These are phyloP conservation scores for Pemphredon lugubris DNA, from an alignment of 2,888 invertebrate genomes.

Conservation along the genomic window DNA sequence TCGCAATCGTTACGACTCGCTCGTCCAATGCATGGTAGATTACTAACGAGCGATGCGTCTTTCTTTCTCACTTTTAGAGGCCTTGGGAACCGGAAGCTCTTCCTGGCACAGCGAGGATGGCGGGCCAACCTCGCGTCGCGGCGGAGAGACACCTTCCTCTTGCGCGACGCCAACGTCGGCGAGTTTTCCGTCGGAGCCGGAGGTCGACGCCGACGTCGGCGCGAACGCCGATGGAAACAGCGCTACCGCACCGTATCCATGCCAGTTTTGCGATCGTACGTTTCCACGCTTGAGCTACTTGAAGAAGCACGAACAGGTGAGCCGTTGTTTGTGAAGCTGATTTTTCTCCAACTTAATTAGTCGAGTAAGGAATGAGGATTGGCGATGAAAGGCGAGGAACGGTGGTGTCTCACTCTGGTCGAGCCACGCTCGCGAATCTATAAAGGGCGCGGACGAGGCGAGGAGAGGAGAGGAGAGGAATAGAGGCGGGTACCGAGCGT, in stretches of 20 bases:
- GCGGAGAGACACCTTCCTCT: slow-evolving; percentile 83
- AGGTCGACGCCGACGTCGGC: slow-evolving; percentile 72
- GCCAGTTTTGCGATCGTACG: slow-evolving; percentile 95
- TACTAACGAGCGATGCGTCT: background rate
- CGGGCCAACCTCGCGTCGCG: slow-evolving; percentile 81
- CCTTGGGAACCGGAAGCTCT: slow-evolving; percentile 86
- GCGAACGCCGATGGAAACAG: slow-evolving; percentile 70
- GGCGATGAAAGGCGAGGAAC: no score
- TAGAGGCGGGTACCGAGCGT: background rate
- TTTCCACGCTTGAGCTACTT: slow-evolving; percentile 93
- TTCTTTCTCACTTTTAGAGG: slow-evolving; percentile 82
- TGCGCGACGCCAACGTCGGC: slow-evolving; percentile 86
- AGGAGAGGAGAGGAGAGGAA: no score
- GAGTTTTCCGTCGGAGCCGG: slow-evolving; percentile 85
- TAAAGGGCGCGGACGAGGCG: no score
- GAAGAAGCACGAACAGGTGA: slow-evolving; percentile 95
- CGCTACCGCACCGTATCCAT: slow-evolving; percentile 89
- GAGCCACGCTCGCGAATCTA: no score
- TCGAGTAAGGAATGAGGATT: no score
- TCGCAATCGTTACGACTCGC: no score
- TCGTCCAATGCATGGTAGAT: no score
- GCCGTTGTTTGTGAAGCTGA: background rate
- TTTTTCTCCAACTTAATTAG: background rate
- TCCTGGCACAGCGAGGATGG: slow-evolving; percentile 86
- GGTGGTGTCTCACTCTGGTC: no score